Percentiles rank a stretch among this genome's conserved stretches.
Evolutionary conservation across 2,888 invertebrate species (phyloP).

Genomic region (Cheilosia variabilis): DNA sequence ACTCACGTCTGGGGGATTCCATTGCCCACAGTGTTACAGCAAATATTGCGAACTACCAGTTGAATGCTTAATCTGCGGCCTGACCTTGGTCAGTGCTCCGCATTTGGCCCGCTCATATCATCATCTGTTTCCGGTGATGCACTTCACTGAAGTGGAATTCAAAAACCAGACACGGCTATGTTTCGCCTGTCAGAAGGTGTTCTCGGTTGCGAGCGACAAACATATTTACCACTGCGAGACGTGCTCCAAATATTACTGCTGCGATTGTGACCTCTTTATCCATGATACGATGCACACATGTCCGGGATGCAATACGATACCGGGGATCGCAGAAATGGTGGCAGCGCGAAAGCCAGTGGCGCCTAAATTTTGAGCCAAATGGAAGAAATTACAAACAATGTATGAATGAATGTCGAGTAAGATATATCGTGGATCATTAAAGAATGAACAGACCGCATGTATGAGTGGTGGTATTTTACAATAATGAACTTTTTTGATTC

Average conservation of each 20-base stretch:
- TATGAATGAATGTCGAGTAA: neutral
- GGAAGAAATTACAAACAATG: neutral
- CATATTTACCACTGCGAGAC: slow-evolving; percentile 92
- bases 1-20: slow-evolving; percentile 90
- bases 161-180: slow-evolving; percentile 86
- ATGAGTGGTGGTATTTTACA: neutral
- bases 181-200: slow-evolving; percentile 90
- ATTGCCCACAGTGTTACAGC: slow-evolving; percentile 97
- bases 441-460: neutral
- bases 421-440: neutral
- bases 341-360: slow-evolving; percentile 80
- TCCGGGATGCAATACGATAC: slow-evolving; percentile 95
- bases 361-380: slow-evolving; percentile 62
- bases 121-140: slow-evolving; percentile 96
- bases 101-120: slow-evolving; percentile 99
- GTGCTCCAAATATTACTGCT: slow-evolving; percentile 93
- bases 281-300: slow-evolving; percentile 97
- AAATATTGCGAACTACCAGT: slow-evolving; percentile 99
- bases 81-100: slow-evolving; percentile 98
- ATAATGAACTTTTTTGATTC: neutral
- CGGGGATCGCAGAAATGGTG: slow-evolving; percentile 80
- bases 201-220: slow-evolving; percentile 86
- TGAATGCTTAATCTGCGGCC: slow-evolving; percentile 97
- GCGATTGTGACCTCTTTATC: slow-evolving; percentile 97
- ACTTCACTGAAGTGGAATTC: slow-evolving; percentile 90